These are phyloP conservation scores for Dasysyrphus tricinctus DNA, from an alignment of 2,888 invertebrate genomes.

Conservation along the genomic window DNA sequence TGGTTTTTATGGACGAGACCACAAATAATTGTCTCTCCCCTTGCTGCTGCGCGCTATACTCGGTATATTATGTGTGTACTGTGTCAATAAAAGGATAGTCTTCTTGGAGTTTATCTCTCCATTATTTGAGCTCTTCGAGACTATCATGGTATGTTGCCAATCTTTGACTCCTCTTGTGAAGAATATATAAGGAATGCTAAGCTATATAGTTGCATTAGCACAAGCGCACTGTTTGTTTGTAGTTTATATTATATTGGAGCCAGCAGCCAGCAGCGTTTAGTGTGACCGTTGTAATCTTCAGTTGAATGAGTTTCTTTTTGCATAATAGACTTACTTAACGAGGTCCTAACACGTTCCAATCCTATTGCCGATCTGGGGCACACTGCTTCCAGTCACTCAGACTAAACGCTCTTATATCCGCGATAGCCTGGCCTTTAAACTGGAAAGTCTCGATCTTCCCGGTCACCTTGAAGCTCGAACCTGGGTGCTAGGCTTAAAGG, in stretches of 20 bases:
- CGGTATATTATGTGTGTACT: slow-evolving; percentile 30
- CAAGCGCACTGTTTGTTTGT: slow-evolving; percentile 8
- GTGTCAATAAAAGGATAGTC: slow-evolving; percentile 74
- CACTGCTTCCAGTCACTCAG: no score
- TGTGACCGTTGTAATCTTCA: background rate
- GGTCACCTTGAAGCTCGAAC: no score
- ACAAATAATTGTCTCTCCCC: slow-evolving; percentile 10
- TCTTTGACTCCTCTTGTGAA: slow-evolving; percentile 24
- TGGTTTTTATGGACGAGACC: slow-evolving; percentile 67
- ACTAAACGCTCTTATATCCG: no score
- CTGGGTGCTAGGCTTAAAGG: no score
- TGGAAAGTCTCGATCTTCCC: no score
- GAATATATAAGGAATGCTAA: slow-evolving; percentile 39
- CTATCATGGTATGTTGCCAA: slow-evolving; percentile 42
- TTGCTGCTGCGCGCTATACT: background rate
- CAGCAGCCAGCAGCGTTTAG: background rate
- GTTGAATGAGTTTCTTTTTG: background rate
- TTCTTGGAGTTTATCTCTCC: slow-evolving; percentile 72
- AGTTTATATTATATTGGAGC: background rate
- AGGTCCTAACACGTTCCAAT: no score
- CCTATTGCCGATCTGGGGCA: no score
- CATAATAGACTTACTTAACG: no score
- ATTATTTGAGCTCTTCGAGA: slow-evolving; percentile 52
- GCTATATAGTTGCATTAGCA: slow-evolving; percentile 38
- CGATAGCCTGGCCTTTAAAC: no score